Evolutionary conservation across 2,797 vertebrate genomes (phyloP), one percentile per base, ranked within the genome.

Genomic region (Anolis apletophallus): DNA sequence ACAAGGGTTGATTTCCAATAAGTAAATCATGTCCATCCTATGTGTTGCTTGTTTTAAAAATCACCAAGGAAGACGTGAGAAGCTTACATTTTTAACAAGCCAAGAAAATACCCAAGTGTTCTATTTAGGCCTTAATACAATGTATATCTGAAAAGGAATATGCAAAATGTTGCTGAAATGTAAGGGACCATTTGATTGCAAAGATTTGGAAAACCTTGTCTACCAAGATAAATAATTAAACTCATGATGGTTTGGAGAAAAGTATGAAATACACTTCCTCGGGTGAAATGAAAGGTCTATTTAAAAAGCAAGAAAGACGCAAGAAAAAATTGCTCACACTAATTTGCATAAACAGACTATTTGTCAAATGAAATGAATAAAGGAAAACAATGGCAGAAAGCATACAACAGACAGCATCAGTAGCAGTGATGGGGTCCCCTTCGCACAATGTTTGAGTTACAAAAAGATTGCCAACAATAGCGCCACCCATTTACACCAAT

Each of bases 151-250:
- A 61, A 61, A 64, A 64, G 26, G 26, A 29, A 64, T 64, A 64
- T 29, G 29, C 26, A 9, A 64, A 26, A 64, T 64, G 26, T 10
- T 64, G 81, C 1, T 0, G 13, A 69, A 84, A 82, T 75, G n/a
- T n/a, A 7, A 52, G 83, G 83, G 29, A 36, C 84, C 23, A 2
- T 80, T 13, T 81, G 69, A 82, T 23, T 78, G 16, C 34, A 71
- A 85, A 21, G 0, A 4, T 23, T 57, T 32, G 34, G 23, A 2
- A 26, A 5, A 61, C 10, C 32, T 26, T 12, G 1, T 1, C 26
- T 83, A 61, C n/a, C 52, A 73, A 29, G 84, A 84, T 0, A 0
- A 88, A 91, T 80, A 46, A 0, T 1, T 54, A 87, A 78, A 84
- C 75, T 54, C 46, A 23, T 57, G 1, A 3, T 69, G 6, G 7